Base-by-base conservation (phyloP, 2,888 invertebrate species). In the Theristus sp. region DNA sequence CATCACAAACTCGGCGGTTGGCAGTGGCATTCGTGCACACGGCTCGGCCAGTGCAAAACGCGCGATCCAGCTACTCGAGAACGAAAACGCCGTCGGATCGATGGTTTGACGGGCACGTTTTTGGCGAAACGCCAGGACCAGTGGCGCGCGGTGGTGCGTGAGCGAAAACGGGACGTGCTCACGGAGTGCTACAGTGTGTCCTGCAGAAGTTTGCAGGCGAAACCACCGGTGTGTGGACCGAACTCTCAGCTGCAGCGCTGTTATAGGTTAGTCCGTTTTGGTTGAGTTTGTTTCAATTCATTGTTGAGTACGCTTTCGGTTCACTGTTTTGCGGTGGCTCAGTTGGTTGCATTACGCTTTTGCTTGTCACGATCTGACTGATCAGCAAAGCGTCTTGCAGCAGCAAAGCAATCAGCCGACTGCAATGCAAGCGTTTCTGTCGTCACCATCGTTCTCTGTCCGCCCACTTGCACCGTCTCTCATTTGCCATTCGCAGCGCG, bases 21-120 rank as follows among this genome's bases (percentile, higher is more conserved):
- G 66, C 27, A 62, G 29, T 66, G 66, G 66, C 26, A 64, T 17
- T 67, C 66, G n/a, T 60, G 64, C 20, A 64, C 62, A 24, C 31
- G 61, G 20, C 25, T 30, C 24, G 59, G 61, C 22, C 30, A 59
- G 3, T 52, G 64, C 73, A 38, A 65, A 59, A 60, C 64, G 38
- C 24, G 24, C n/a, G n/a, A n/a, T n/a, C 38, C 38, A 17, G 10
- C 17, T 17, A 38, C 6, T 38, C 6, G 38, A 38, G 10, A 38
- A 17, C 38, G 38, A 38, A 6, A 38, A 17, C 38, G 17, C 10
- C 6, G 38, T 6, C 6, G 17, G 6, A 38, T 38, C 17, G 38
- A 38, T 17, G 38, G 38, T 17, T 13, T 38, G 10, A 17, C 38
- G 38, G 17, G 10, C 38, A 38, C 6, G 17, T 38, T 38, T 6